phyloP scores from a whole-genome alignment of 1,140 invertebrate species.

The Metopolophium dirhodum region DNA sequence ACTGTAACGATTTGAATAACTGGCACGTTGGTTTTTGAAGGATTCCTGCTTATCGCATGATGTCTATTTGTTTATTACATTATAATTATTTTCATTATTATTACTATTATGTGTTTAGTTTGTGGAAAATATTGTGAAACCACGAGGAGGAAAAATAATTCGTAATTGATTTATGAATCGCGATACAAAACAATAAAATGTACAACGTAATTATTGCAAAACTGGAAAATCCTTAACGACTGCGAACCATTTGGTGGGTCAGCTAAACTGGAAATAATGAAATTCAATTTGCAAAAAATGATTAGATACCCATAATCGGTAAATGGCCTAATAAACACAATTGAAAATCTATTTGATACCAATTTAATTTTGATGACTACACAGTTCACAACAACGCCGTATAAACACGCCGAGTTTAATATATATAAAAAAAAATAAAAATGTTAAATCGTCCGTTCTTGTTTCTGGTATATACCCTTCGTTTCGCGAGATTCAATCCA shows the following conservation, averaged over 20 bases:
- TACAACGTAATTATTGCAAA: not conserved
- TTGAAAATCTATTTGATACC: not conserved
- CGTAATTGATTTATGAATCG: not conserved
- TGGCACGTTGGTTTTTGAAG: not conserved
- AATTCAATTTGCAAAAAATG: not conserved
- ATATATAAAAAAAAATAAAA: not conserved
- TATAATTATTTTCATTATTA: not conserved
- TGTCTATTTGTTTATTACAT: not conserved
- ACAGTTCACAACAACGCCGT: not conserved
- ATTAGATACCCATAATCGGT: not conserved
- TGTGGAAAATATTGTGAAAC: not conserved
- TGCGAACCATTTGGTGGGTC: not conserved
- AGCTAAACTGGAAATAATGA: not conserved
- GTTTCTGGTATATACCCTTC: not conserved
- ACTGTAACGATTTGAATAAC: not conserved
- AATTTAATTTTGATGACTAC: not conserved
- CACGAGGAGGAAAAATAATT: not conserved
- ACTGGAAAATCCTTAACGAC: not conserved
- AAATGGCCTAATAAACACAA: not conserved
- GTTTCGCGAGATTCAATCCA: not conserved
- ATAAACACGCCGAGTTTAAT: not conserved
- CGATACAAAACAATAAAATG: not conserved
- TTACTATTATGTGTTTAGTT: not conserved
- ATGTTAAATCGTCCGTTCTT: not conserved
- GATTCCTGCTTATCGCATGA: not conserved